Evolutionary conservation across 1,140 invertebrate genomes (phyloP).

Genomic region (Nasonia vitripennis): DNA sequence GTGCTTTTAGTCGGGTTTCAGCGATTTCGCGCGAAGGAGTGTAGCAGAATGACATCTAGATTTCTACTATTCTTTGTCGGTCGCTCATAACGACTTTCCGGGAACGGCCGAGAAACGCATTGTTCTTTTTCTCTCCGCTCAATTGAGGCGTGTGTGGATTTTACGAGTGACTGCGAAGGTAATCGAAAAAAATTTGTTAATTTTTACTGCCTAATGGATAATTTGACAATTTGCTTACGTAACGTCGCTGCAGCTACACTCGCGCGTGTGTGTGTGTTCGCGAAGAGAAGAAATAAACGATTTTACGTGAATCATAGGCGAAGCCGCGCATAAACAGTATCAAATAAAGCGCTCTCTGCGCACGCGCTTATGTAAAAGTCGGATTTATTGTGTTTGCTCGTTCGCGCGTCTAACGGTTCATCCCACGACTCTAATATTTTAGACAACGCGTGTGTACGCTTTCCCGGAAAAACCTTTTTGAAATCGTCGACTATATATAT

Average conservation of each 20-base stretch:
- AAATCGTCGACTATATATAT: neutral
- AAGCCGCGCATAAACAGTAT: neutral
- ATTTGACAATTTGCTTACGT: neutral
- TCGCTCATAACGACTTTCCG: neutral
- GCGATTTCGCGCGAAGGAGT: neutral
- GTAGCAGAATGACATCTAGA: neutral
- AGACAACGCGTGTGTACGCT: neutral
- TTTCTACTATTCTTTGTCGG: neutral
- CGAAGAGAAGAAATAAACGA: neutral
- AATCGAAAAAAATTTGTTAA: neutral
- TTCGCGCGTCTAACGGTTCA: neutral
- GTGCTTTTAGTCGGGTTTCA: neutral
- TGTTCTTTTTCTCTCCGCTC: neutral
- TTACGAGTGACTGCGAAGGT: neutral
- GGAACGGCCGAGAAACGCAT: neutral
- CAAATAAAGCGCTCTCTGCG: neutral
- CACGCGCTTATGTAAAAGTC: conserved; percentile 16
- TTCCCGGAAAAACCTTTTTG: neutral
- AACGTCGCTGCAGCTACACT: too few species aligned
- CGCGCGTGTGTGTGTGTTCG: too few species aligned
- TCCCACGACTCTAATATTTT: neutral
- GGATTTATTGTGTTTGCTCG: conserved; percentile 16
- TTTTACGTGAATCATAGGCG: conserved; percentile 13
- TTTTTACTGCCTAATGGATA: neutral
- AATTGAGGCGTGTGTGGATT: too few species aligned